Evolutionary conservation across 2,113 vertebrate species (phyloP), one percentile per base, ranked within the genome.

Genomic region (Sclerurus mexicanus): DNA sequence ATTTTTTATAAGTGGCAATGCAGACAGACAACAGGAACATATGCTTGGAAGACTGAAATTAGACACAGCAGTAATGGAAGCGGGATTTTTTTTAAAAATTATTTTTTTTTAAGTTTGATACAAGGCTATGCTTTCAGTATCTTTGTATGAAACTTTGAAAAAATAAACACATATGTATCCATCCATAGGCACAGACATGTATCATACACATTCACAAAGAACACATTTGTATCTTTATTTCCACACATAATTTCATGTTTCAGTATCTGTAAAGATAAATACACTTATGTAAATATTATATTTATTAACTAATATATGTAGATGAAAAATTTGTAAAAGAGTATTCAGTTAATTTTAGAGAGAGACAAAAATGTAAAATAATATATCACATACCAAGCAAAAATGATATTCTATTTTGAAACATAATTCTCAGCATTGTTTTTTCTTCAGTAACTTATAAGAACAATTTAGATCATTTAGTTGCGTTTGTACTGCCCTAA

Each of bases 31-130:
- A 94, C 74, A 92, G 58, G 71, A 96, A 47, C 92, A 92, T 96
- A 92, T 94, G 88, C 67, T 59, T 11, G 25, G 20, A 89, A 92
- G 28, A 85, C 28, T 66, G 63, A 83, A 95, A 95, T 90, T 69
- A 90, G 40, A 64, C 25, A 85, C 64, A 85, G 17, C 7, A 90
- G 59, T 47, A 87, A 72, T 30, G 4, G 10, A 37, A 91, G 18
- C 50, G 8, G 12, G 23, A 33, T 10, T 28, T 4, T 62, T 72
- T 39, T 82, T 75, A 2, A 4, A 1, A 4, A 1, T 5, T n/a
- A 4, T 1, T 5, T n/a, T 3, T 59, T 83, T 60, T 23, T 2
- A 49, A 59, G 15, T 85, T 86, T 81, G 1, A 7, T 56, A 17
- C 2, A 35, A 68, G 8, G 3, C 2, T 33, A 18, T 23, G 1